Percentiles rank a stretch among this genome's conserved stretches.
Conservation (phyloP, 2,113 vertebrate species). For the Daboia siamensis region DNA sequence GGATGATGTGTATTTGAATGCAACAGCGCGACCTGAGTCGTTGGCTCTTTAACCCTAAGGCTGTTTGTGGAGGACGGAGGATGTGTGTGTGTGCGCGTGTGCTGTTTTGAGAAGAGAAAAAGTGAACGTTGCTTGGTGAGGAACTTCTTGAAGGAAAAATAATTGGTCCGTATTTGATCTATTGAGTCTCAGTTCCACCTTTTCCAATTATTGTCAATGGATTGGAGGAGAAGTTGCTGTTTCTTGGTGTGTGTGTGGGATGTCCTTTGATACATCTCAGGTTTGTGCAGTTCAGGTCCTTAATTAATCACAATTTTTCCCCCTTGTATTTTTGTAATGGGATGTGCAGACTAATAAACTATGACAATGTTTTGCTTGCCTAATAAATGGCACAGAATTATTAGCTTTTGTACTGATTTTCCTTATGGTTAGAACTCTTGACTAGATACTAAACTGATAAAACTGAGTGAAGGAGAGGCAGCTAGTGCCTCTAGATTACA, state of each 20-base stretch:
- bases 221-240: neutral
- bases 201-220: neutral
- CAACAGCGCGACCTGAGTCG: neutral
- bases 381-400: neutral
- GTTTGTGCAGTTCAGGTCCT: neutral
- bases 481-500: neutral
- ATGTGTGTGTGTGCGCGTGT: too few species aligned
- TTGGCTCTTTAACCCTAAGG: neutral
- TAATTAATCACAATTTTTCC: neutral
- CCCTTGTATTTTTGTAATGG: neutral
- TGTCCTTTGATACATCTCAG: neutral
- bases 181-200: neutral
- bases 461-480: neutral
- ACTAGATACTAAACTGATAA: neutral
- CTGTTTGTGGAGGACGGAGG: too few species aligned
- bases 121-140: neutral
- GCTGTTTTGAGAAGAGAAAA: neutral
- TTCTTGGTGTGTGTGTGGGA: neutral
- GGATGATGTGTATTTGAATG: neutral
- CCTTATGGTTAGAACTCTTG: neutral
- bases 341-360: neutral
- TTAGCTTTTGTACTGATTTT: neutral
- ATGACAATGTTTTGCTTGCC: neutral
- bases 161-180: neutral
- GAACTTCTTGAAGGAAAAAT: neutral